Evolutionary conservation across 2,797 vertebrate species (phyloP).

Genomic region (Trematomus bernacchii): DNA sequence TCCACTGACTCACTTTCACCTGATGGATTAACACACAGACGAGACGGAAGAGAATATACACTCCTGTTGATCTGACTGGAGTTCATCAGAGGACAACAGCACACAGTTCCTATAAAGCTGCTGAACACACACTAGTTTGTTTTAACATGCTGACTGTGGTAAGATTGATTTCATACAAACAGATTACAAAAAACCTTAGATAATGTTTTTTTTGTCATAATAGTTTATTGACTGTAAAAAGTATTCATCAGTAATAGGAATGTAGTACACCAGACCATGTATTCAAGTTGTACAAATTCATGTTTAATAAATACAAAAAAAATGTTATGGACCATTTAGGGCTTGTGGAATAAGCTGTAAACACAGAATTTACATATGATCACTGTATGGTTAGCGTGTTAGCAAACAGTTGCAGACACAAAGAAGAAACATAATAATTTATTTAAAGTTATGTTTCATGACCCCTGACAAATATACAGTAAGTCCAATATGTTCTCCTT

Average conservation of each 20-base stretch:
- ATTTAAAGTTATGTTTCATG: background rate
- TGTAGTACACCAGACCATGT: background rate
- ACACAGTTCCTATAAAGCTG: background rate
- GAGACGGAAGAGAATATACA: too few relatives aligned
- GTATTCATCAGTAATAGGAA: background rate
- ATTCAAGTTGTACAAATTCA: background rate
- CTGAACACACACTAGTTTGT: background rate
- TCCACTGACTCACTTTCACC: constrained; percentile 30
- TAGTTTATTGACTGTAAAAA: background rate
- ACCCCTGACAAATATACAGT: background rate
- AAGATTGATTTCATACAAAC: background rate
- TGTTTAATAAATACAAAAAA: too few relatives aligned
- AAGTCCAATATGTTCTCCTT: background rate
- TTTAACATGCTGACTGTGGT: background rate
- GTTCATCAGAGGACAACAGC: background rate
- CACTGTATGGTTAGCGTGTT: background rate
- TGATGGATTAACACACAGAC: constrained; percentile 19
- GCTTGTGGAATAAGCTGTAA: background rate
- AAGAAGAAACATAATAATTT: background rate
- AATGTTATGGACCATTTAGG: background rate
- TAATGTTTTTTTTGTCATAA: too few relatives aligned
- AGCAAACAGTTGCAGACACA: background rate
- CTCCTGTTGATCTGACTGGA: too few relatives aligned
- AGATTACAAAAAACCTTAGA: too few relatives aligned
- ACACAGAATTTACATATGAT: background rate